Evolutionary conservation across 2,797 vertebrate genomes (phyloP).

Genomic region (Notolabrus celidotus): DNA sequence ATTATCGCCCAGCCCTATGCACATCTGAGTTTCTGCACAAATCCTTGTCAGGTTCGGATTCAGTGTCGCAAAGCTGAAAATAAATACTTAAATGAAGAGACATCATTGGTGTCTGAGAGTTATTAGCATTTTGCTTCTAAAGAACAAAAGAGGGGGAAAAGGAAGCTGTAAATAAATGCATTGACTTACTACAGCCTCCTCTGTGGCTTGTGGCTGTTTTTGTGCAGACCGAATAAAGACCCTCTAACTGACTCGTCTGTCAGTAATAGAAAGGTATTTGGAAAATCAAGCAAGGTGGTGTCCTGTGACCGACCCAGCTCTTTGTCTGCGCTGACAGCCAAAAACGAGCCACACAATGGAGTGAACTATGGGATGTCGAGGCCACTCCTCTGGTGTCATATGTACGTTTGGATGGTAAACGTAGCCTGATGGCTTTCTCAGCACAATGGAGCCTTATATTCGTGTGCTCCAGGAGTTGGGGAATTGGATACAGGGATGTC

Average conservation of each 20-base stretch:
- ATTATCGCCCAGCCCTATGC: too few relatives aligned
- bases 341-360: conserved; percentile 59
- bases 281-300: conserved; percentile 45
- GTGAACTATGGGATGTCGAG: conserved; percentile 42
- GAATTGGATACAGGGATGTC: conserved; percentile 49
- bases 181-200: conserved; percentile 12
- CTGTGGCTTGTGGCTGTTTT: conserved; percentile 1
- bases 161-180: conserved; percentile 5
- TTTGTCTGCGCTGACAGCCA: conserved; percentile 57
- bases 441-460: conserved; percentile 44
- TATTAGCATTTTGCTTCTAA: conserved; percentile 15
- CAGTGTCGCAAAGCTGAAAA: too few relatives aligned
- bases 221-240: conserved; percentile 16
- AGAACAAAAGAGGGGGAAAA: too few relatives aligned
- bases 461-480: conserved; percentile 32
- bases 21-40: too few relatives aligned
- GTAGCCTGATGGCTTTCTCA: conserved; percentile 58
- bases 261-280: conserved; percentile 42
- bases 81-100: too few relatives aligned
- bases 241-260: conserved; percentile 14
- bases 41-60: too few relatives aligned
- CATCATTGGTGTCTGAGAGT: too few relatives aligned
- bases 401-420: conserved; percentile 58
- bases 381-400: conserved; percentile 69
- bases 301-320: conserved; percentile 56